A percentile compares a stretch with the other conserved stretches of the same genome.
Conservation (phyloP, 2,888 invertebrate genomes). For the Tenthredo scrophulariae region DNA sequence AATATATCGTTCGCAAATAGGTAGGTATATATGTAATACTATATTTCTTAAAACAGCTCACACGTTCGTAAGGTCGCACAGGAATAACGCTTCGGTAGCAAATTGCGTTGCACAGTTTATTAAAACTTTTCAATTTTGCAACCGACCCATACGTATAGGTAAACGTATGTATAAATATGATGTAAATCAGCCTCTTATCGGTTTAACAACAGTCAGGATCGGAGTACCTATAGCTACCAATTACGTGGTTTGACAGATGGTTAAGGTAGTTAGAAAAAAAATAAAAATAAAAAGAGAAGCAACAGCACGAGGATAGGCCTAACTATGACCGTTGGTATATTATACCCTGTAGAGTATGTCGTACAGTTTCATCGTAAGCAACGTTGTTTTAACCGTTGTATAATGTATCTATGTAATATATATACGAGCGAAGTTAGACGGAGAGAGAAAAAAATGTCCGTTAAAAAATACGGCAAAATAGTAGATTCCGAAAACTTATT, state of each 20-base stretch:
- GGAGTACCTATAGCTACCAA: not conserved
- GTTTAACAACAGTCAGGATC: not conserved
- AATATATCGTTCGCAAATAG: not conserved
- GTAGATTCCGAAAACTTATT: not conserved
- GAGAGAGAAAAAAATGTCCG: not conserved
- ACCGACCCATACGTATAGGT: not conserved
- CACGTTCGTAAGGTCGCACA: not conserved
- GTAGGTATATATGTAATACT: not conserved
- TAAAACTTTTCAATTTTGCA: conserved; percentile 32
- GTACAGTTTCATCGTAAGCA: not conserved
- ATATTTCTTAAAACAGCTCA: not conserved
- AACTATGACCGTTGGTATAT: not conserved
- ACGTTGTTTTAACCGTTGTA: not conserved
- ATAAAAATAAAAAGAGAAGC: too few relatives aligned
- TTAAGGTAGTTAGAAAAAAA: not conserved
- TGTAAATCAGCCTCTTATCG: conserved; percentile 21
- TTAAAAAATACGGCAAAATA: not conserved
- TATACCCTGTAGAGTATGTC: not conserved
- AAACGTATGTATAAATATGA: not conserved
- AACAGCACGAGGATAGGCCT: not conserved
- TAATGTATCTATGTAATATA: not conserved
- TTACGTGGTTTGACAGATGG: conserved; percentile 18
- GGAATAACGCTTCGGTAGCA: conserved; percentile 25
- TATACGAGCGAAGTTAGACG: not conserved
- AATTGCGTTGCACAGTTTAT: conserved; percentile 3